Evolutionary conservation across 64 coral and sea anemone genomes (phyloP), one percentile per base, ranked within the genome.

Genomic region (Exaiptasia diaphana): DNA sequence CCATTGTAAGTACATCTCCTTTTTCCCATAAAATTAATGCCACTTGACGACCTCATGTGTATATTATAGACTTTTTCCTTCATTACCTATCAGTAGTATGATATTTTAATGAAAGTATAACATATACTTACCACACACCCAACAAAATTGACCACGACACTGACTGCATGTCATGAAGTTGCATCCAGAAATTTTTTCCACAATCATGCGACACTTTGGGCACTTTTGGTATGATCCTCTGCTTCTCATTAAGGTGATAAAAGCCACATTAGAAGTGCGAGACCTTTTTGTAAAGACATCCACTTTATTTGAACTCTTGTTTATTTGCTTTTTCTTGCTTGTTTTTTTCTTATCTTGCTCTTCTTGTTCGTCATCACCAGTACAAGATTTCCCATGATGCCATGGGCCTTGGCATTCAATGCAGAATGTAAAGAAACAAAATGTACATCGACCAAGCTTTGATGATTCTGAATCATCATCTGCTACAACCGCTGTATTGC

Each of bases 131-230:
- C 94, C 94, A 93, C 94, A 99, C 38, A 18, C 53, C 84, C 89
- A 99, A 43, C 94, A 99, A 33, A 99, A 99, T 21, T 41, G 42
- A 49, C 73, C 81, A 23, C 64, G 25, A 38, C 94, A 99, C 17
- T 91, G 94, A 1, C 84, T 88, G 37, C 94, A 99, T 49, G 77
- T 84, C 94, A 99, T 99, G 46, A 89, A 87, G 50, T 99, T 79
- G 81, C 94, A 99, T 21, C 94, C 94, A 68, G 78, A 21, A 31
- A 63, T 75, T 73, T 78, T 91, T 65, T 99, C 94, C 5, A 99
- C 85, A 64, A 88, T 76, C 40, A 89, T 84, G 38, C 40, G 74
- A 33, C 94, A 99, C 29, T 84, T 81, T 13, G 94, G 94, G 59
- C 94, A 99, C 20, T 73, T 63, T 76, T 85, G 90, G 67, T 89